These are phyloP conservation scores for Megalops cyprinoides DNA, from an alignment of 2,797 vertebrate species.

Conservation along the genomic window DNA sequence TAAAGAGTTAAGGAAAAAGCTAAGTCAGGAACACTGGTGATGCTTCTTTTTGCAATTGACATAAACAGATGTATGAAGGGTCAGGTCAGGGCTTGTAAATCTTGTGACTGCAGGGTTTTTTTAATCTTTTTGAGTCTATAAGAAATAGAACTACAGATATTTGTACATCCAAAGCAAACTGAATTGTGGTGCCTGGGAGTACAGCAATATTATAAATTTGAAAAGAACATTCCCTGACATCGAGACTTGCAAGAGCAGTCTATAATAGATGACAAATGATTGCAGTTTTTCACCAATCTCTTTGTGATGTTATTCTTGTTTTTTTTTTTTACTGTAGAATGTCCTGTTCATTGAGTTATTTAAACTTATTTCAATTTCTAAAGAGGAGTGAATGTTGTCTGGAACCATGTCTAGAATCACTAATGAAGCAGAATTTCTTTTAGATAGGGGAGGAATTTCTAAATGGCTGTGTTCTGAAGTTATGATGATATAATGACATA, in stretches of 20 bases:
- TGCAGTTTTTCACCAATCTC: not conserved
- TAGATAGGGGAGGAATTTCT: not conserved
- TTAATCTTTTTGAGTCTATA: too few species aligned
- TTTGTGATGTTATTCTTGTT: not conserved
- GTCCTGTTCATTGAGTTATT: not conserved
- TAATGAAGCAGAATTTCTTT: not conserved
- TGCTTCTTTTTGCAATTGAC: too few species aligned
- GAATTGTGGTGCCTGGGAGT: too few species aligned
- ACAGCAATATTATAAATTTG: too few species aligned
- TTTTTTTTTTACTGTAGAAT: not conserved
- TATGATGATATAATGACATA: not conserved
- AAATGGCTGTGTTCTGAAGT: not conserved
- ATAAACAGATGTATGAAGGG: not conserved
- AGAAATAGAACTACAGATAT: too few species aligned
- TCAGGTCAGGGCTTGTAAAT: too few species aligned
- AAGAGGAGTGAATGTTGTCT: not conserved
- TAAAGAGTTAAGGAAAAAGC: too few species aligned
- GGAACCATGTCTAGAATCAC: not conserved
- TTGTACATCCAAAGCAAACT: too few species aligned
- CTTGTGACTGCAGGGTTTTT: too few species aligned
- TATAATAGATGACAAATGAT: not conserved
- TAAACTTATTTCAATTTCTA: not conserved
- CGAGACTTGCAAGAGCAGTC: too few species aligned
- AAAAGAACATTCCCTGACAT: too few species aligned
- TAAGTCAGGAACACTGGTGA: too few species aligned